These are phyloP conservation scores for Dichetophora obliterata DNA, from an alignment of 2,888 invertebrate genomes.

Conservation along the genomic window DNA sequence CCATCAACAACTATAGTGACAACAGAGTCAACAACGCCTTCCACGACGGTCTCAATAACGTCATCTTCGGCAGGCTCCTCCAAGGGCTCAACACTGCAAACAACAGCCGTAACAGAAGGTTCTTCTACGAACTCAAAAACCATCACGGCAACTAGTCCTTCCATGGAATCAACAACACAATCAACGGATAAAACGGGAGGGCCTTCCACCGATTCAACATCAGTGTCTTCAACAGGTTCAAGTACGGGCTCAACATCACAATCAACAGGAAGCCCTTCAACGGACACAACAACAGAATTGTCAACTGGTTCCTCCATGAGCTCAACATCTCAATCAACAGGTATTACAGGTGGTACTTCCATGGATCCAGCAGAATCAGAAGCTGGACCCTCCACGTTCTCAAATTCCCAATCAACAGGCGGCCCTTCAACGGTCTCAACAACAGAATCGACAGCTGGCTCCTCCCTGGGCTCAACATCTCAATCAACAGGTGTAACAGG, in stretches of 20 bases:
- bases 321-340: not conserved
- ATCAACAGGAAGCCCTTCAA: not conserved
- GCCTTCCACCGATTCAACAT: no score
- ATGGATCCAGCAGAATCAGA: not conserved
- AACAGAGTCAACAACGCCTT: not conserved
- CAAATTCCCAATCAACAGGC: conserved; percentile 1
- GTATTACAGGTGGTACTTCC: not conserved
- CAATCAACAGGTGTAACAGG: not conserved
- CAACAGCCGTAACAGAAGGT: not conserved
- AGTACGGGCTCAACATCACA: conserved; percentile 4
- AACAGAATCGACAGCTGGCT: conserved; percentile 8
- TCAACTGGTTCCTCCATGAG: not conserved
- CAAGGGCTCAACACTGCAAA: not conserved
- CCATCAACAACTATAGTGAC: not conserved
- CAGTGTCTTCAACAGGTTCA: not conserved
- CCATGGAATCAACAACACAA: conserved; percentile 1
- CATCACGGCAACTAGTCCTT: not conserved
- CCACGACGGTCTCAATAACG: not conserved
- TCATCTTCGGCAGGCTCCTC: not conserved
- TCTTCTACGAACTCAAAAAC: conserved; percentile 22
- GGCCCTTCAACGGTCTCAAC: not conserved
- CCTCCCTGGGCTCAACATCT: not conserved
- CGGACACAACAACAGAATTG: conserved; percentile 15
- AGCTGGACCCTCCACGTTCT: not conserved
- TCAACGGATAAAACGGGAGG: not conserved